A percentile compares a stretch with the other conserved stretches of the same genome.
Conservation (phyloP, 1,140 invertebrate genomes). For the Drosophila erecta region DNA sequence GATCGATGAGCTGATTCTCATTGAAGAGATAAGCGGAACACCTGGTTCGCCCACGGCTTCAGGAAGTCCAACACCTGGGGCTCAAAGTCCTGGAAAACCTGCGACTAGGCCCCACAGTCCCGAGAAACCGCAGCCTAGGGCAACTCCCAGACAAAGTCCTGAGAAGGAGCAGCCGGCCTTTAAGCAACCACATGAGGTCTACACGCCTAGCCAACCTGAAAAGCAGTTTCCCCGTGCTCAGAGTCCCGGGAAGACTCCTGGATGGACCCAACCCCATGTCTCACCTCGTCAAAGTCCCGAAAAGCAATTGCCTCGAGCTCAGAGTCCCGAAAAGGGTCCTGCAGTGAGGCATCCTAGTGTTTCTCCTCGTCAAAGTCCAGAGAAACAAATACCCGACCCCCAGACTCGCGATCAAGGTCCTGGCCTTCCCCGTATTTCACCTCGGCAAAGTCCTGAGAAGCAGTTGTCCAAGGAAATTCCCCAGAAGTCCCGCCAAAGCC, state of each 20-base stretch:
- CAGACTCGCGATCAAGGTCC: conserved; percentile 16
- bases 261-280: conserved; percentile 3
- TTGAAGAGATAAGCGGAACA: conserved; percentile 44
- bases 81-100: conserved; percentile 12
- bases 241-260: conserved; percentile 6
- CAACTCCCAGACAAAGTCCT: conserved; percentile 21
- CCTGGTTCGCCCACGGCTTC: conserved; percentile 5
- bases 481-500: conserved; percentile 18
- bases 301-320: conserved; percentile 7
- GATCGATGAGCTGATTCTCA: conserved; percentile 59
- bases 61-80: background rate
- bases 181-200: conserved; percentile 1
- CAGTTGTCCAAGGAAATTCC: conserved; percentile 22
- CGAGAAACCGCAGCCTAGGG: conserved; percentile 19
- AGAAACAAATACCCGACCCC: conserved; percentile 4
- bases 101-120: conserved; percentile 14
- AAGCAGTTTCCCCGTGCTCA: background rate
- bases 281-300: conserved; percentile 32
- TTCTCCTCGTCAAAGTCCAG: conserved; percentile 10
- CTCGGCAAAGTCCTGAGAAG: conserved; percentile 38
- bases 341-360: background rate
- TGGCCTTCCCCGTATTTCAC: conserved; percentile 19
- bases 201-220: background rate
- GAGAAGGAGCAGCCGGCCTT: conserved; percentile 23
- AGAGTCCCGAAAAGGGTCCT: conserved; percentile 7